phyloP scores from a whole-genome alignment of 2,888 invertebrate genomes.

The Choristoneura rosaceana region DNA sequence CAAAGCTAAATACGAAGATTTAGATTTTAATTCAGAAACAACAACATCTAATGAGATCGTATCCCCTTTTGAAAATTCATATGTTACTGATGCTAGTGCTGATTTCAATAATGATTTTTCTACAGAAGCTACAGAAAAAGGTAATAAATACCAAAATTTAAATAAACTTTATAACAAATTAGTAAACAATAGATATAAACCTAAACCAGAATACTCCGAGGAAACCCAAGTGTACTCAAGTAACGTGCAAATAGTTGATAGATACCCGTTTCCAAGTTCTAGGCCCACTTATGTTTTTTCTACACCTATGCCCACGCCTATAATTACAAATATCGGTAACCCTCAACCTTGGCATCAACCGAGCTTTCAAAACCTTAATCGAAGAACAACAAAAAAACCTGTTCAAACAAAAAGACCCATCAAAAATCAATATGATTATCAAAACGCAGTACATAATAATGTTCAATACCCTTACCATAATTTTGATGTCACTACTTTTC shows the following conservation, averaged over 20 bases:
- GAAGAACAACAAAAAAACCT: conserved; percentile 67
- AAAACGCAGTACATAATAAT: conserved; percentile 63
- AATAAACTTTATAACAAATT: conserved; percentile 55
- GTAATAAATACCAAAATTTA: conserved; percentile 49
- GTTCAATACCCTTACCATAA: conserved; percentile 57
- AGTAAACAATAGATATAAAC: conserved; percentile 56
- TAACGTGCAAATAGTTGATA: conserved; percentile 66
- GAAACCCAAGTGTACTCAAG: conserved; percentile 65
- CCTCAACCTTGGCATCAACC: conserved; percentile 66
- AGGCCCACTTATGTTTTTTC: conserved; percentile 67
- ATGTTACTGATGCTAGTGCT: conserved; percentile 25
- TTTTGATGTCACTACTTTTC: conserved; percentile 77
- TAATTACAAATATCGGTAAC: conserved; percentile 78
- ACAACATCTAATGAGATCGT: conserved; percentile 54
- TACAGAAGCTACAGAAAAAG: conserved; percentile 49
- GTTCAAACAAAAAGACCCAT: conserved; percentile 61
- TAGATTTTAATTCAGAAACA: conserved; percentile 74
- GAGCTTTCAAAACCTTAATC: conserved; percentile 45
- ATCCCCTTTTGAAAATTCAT: conserved; percentile 39
- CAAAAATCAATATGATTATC: conserved; percentile 64
- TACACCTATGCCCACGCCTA: conserved; percentile 69
- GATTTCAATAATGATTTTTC: conserved; percentile 47
- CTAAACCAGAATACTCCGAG: conserved; percentile 61
- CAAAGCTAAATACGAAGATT: conserved; percentile 73
- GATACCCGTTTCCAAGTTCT: conserved; percentile 54